Evolutionary conservation across 2,888 invertebrate genomes (phyloP).

Genomic region (Aspidiotus rigidus): DNA sequence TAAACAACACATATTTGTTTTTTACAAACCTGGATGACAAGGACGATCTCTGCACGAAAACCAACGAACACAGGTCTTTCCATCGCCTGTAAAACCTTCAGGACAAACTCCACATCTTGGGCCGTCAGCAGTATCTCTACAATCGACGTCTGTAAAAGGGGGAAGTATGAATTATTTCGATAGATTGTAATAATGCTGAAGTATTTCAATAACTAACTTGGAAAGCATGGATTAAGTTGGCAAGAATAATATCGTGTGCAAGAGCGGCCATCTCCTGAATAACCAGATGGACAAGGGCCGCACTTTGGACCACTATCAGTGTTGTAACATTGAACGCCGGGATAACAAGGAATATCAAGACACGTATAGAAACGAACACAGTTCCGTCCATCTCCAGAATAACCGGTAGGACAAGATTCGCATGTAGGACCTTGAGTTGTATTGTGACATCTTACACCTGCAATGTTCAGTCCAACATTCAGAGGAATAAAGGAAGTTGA

Average conservation of each 20-base stretch:
- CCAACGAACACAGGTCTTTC: slow-evolving; percentile 57
- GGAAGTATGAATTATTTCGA: not conserved
- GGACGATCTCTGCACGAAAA: slow-evolving; percentile 57
- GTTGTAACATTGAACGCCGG: slow-evolving; percentile 54
- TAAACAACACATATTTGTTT: too few relatives aligned
- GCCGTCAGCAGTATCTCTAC: slow-evolving; percentile 57
- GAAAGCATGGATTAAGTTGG: slow-evolving; percentile 23
- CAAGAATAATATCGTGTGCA: slow-evolving; percentile 8
- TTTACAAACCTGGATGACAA: slow-evolving; percentile 19
- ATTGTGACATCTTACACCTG: slow-evolving; percentile 60
- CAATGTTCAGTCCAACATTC: not conserved
- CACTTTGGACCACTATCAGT: slow-evolving; percentile 49
- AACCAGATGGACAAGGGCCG: slow-evolving; percentile 66
- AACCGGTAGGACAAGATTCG: slow-evolving; percentile 66
- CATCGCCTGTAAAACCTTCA: slow-evolving; percentile 63
- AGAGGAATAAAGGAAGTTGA: too few relatives aligned
- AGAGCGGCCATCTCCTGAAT: slow-evolving; percentile 43
- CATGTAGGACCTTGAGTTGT: slow-evolving; percentile 49
- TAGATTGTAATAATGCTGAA: too few relatives aligned
- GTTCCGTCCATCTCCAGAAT: slow-evolving; percentile 42
- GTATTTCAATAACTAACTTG: slow-evolving; percentile 16
- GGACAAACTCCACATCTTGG: slow-evolving; percentile 70
- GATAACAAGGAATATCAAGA: slow-evolving; percentile 25
- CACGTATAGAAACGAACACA: slow-evolving; percentile 16
- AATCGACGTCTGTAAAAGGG: slow-evolving; percentile 52